Percentiles rank a stretch among this genome's conserved stretches.
Evolutionary conservation across 2,888 invertebrate species (phyloP).

Genomic region (Furcula furcula): DNA sequence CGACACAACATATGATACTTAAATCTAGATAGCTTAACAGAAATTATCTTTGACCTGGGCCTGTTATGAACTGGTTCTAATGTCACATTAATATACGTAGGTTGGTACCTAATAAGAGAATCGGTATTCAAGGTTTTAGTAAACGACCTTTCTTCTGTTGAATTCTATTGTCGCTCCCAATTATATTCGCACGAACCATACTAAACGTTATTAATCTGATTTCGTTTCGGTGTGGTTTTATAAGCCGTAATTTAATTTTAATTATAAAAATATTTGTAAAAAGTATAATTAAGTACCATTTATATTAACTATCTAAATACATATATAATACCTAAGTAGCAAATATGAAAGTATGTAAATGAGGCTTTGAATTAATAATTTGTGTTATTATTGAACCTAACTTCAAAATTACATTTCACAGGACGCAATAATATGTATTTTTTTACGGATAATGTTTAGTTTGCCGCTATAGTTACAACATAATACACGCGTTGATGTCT

Average conservation of each 20-base stretch:
- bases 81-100: conserved; percentile 23
- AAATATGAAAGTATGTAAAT: too few species aligned
- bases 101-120: too few species aligned
- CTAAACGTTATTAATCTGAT: neutral
- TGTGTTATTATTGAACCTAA: too few species aligned
- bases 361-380: too few species aligned
- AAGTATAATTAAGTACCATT: too few species aligned
- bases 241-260: too few species aligned
- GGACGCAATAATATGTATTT: too few species aligned
- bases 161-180: neutral
- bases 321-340: too few species aligned
- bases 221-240: neutral
- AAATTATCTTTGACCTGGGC: conserved; percentile 33
- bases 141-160: conserved; percentile 22
- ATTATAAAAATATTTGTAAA: too few species aligned
- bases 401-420: too few species aligned
- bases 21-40: conserved; percentile 42
- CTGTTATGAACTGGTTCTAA: conserved; percentile 23
- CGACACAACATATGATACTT: conserved; percentile 10
- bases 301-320: too few species aligned
- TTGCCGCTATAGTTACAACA: neutral
- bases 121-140: conserved; percentile 23
- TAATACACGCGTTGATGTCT: conserved; percentile 7
- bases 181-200: neutral
- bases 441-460: too few species aligned